Base-by-base conservation (phyloP, 2,888 invertebrate species). In the Lasioglossum zephyrum region DNA sequence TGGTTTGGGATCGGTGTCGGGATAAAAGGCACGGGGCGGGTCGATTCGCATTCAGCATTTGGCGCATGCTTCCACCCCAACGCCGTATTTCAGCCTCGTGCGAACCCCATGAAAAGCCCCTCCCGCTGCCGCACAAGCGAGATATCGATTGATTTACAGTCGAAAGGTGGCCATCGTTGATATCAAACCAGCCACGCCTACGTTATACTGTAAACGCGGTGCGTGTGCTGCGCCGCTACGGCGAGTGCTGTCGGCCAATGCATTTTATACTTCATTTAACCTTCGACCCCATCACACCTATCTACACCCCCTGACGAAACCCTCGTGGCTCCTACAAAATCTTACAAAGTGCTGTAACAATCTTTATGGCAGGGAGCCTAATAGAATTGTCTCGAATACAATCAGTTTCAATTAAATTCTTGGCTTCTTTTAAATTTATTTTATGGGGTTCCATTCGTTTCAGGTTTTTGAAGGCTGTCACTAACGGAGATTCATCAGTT, bases 81-180 rank as follows among this genome's bases (percentile, higher is more conserved):
- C 73, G 81, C 80, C 87, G 74, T 79, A 87, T 83, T 86, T 86
- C 87, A 82, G 72, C 66, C 88, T 82, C 84, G 87, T 81, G 77
- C 86, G 70, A 86, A 84, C 88, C 88, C 91, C 82, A 85, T 90
- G 91, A 87, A 90, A 92, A 89, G 86, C 90, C 90, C 92, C 92
- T 89, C 90, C 90, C 77, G 90, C 86, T 83, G 84, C 81, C 92
- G 92, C 88, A 31, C 63, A 57, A n/a, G 63, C 63, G 18, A 31
- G 94, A 94, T 95, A 94, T 94, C 95, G 94, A 95, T 95, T 95
- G 95, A 95, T 95, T 95, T 94, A 95, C 93, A 93, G 94, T 93
- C 93, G 93, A 94, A 95, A 94, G 95, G 95, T 95, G 95, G 95
- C 94, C 94, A 94, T 95, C 93, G 94, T 93, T 94, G 95, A 95